These are phyloP conservation scores for Drosophila ustulata DNA, from an alignment of 2,888 invertebrate genomes.

Conservation along the genomic window DNA sequence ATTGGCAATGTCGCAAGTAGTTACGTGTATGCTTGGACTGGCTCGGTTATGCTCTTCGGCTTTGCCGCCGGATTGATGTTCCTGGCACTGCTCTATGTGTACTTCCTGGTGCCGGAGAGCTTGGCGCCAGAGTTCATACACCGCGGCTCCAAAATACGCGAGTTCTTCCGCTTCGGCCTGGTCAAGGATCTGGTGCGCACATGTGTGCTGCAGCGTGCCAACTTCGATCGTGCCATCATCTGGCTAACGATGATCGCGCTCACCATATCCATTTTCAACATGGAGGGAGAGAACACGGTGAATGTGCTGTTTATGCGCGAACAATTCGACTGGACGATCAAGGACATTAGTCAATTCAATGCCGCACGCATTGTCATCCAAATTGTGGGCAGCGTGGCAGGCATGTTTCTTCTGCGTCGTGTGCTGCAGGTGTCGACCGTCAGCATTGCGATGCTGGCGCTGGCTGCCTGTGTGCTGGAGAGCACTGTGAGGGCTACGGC, in stretches of 20 bases:
- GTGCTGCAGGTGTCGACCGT: constrained; percentile 81
- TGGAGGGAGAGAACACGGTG: constrained; percentile 85
- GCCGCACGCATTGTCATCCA: constrained; percentile 86
- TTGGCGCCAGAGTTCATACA: constrained; percentile 74
- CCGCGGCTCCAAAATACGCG: constrained; percentile 79
- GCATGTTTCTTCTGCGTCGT: constrained; percentile 86
- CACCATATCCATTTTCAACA: constrained; percentile 81
- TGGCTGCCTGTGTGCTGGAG: constrained; percentile 82
- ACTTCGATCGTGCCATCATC: constrained; percentile 83
- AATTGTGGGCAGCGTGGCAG: constrained; percentile 87
- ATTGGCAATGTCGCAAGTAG: constrained; percentile 88
- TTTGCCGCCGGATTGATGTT: constrained; percentile 73
- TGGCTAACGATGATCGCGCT: constrained; percentile 83
- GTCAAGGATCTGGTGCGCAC: constrained; percentile 83
- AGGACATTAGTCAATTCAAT: constrained; percentile 81
- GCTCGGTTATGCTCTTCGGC: constrained; percentile 76
- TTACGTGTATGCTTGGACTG: constrained; percentile 86
- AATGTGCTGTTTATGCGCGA: constrained; percentile 86
- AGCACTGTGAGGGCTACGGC: constrained; percentile 84
- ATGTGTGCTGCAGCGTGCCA: constrained; percentile 80
- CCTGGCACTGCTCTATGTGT: constrained; percentile 77
- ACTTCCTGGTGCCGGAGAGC: constrained; percentile 83
- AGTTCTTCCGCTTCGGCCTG: constrained; percentile 83
- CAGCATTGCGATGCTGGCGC: constrained; percentile 79
- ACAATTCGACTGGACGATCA: constrained; percentile 83